Percentiles rank a stretch among this genome's conserved stretches.
Conservation (phyloP, 2,888 invertebrate genomes). For the Coleophora deauratella region DNA sequence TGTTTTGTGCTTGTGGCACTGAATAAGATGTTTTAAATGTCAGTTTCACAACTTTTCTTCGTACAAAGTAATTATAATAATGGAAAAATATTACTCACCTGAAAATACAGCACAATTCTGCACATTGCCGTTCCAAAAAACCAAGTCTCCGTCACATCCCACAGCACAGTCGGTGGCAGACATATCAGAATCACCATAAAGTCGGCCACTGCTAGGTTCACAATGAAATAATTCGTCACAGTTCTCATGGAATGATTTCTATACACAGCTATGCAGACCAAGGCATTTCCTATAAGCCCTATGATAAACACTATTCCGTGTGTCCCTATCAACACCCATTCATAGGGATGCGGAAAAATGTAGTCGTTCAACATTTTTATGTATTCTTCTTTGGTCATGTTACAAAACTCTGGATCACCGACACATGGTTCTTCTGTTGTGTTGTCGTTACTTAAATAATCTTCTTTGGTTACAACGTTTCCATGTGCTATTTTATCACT, state of each 20-base stretch:
- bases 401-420: conserved; percentile 59
- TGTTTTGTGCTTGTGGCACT: too few relatives aligned
- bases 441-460: conserved; percentile 9
- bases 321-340: conserved; percentile 84
- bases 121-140: conserved; percentile 88
- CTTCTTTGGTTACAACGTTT: not conserved
- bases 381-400: conserved; percentile 74
- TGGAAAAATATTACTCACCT: too few relatives aligned
- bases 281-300: conserved; percentile 88
- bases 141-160: conserved; percentile 96
- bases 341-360: conserved; percentile 80
- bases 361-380: conserved; percentile 74
- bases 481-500: not conserved
- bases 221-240: conserved; percentile 94
- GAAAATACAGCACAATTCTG: conserved; percentile 90
- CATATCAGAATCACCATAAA: conserved; percentile 92
- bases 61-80: too few relatives aligned
- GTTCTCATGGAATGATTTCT: conserved; percentile 91
- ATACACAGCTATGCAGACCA: conserved; percentile 92
- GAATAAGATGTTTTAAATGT: too few relatives aligned
- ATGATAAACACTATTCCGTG: conserved; percentile 85
- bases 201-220: conserved; percentile 90
- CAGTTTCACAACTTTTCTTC: too few relatives aligned
- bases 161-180: conserved; percentile 88
- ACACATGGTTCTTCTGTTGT: conserved; percentile 39